Base-by-base conservation (phyloP, 2,113 vertebrate genomes). In the Syngnathoides biaculeatus region DNA sequence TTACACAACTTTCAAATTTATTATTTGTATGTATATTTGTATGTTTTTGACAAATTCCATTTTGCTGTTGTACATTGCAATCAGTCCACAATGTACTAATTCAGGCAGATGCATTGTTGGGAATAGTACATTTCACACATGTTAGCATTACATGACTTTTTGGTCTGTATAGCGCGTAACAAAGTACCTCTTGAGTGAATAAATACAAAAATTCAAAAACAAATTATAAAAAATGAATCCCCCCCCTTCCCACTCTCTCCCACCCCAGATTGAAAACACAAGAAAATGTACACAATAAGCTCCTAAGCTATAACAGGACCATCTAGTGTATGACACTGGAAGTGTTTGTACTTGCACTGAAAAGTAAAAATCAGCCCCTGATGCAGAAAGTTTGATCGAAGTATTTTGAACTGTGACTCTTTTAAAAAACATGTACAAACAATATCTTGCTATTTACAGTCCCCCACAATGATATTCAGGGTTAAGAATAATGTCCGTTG, bases 401-500 rank as follows among this genome's bases (percentile, higher is more conserved):
- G 27, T 62, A 7, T 52, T 67, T 53, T 24, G 17, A 17, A 67
- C 2, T 53, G 68, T 20, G 2, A 0, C 53, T 22, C 19, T 39
- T 52, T 42, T 11, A 35, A 50, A 50, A 15, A 52, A 47, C 57
- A 39, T 47, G 22, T 64, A 30, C 22, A 45, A 47, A 64, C 26
- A 20, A 62, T 42, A 42, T 27, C 24, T 30, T 30, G 45, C 4
- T 62, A 62, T 62, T 43, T 62, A 50, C 63, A 65, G 47, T 35
- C 8, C 14, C 9, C 22, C 43, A 48, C 42, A 13, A 17, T 15
- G 43, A 14, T 24, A 14, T 24, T 66, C 53, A 73, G 52, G 69
- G 75, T 91, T 95, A 96, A 30, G 95, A 96, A 81, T 94, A 96
- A 79, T 93, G 95, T 89, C 95, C 91, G 39, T 95, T 94, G 85